Evolutionary conservation across 2,113 vertebrate species (phyloP), one percentile per base, ranked within the genome.

Genomic region (Hydropotes inermis): DNA sequence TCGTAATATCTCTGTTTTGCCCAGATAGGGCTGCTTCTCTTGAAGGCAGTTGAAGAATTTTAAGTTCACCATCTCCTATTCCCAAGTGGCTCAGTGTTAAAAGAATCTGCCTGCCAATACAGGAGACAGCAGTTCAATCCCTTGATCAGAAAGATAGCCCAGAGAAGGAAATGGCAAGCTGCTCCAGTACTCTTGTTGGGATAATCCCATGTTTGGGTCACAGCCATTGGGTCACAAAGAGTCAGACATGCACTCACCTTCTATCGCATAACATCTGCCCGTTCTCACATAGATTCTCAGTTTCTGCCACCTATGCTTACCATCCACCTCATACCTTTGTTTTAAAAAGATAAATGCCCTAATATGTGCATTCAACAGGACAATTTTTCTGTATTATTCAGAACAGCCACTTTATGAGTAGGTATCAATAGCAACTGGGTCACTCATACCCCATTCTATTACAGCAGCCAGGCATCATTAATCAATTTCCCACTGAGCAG

Each of bases 401-500:
- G 27, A 95, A 50, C 2, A 81, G 57, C 36, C 58, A 61, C 3
- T 30, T 91, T 55, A 15, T 64, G 83, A 94, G n/a, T 33, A 39
- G 57, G n/a, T 89, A 64, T 76, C 83, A 74, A 86, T 2, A 89
- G 52, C 70, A 89, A 93, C 50, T 7, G 28, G 19, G 43, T 61
- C 86, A 87, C 55, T 52, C 16, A 91, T 23, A 60, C 36, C 54
- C 92, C 17, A 89, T 25, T 57, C 27, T 50, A 50, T 23, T 39
- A 54, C 39, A 50, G 9, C 60, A 88, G 91, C 50, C 57, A 95
- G 82, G 78, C 92, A 81, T 74, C 57, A 67, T 89, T 60, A 64
- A 95, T 96, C 91, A 89, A 94, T 92, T 96, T 92, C 90, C 96
- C 89, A 87, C 79, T 14, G 0, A 95, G 87, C 19, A 54, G 27